Evolutionary conservation across 2,797 vertebrate species (phyloP).

Genomic region (Anguilla pacifica): DNA sequence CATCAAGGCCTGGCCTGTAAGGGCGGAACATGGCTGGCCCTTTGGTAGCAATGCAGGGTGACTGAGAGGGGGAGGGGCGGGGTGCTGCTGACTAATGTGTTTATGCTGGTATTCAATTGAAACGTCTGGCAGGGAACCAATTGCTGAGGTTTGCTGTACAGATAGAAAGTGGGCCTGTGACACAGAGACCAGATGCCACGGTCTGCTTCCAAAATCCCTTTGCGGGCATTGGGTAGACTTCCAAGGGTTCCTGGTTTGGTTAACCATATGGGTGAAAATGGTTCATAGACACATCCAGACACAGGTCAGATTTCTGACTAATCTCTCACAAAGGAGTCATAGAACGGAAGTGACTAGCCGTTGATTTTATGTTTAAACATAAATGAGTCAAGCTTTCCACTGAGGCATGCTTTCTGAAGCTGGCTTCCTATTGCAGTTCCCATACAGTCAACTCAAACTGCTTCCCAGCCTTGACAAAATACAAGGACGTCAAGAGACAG

Average conservation of each 20-base stretch:
- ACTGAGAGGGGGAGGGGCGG: slow-evolving; percentile 8
- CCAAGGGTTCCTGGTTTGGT: slow-evolving; percentile 21
- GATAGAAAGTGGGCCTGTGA: slow-evolving; percentile 57
- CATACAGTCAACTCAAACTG: background rate
- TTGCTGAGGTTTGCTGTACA: slow-evolving; percentile 72
- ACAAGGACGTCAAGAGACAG: slow-evolving; percentile 3
- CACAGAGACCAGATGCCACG: slow-evolving; percentile 43
- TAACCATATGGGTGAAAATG: slow-evolving; percentile 15
- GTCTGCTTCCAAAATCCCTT: slow-evolving; percentile 52
- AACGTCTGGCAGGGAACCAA: slow-evolving; percentile 68
- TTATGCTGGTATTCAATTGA: slow-evolving; percentile 73
- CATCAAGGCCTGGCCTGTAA: slow-evolving; percentile 45
- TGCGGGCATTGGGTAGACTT: slow-evolving; percentile 45
- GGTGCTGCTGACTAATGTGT: slow-evolving; percentile 77
- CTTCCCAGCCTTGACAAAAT: background rate
- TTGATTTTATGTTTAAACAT: background rate
- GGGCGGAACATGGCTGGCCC: slow-evolving; percentile 47
- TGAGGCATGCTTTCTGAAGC: background rate
- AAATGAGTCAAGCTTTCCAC: background rate
- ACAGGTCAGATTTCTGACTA: slow-evolving; percentile 17
- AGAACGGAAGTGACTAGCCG: slow-evolving; percentile 10
- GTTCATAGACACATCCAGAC: slow-evolving; percentile 17
- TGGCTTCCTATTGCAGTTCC: background rate
- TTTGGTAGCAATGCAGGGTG: slow-evolving; percentile 53
- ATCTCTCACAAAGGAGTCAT: slow-evolving; percentile 17